Conservation (phyloP, 2,888 invertebrate species). For the Parnassius apollo region DNA sequence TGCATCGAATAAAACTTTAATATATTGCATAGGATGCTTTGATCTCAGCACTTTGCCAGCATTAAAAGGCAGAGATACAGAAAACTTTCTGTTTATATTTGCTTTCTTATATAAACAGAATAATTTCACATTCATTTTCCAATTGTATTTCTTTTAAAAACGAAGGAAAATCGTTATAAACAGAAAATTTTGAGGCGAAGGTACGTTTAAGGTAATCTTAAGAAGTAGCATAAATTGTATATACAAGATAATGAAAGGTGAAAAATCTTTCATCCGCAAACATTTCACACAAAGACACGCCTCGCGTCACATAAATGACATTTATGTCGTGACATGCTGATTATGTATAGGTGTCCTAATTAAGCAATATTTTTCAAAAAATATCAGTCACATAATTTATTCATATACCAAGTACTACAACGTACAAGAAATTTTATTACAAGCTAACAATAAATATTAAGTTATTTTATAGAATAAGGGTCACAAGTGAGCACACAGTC, state of each 20-base stretch:
- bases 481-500: too few relatives aligned
- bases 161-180: conserved; percentile 9
- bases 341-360: too few relatives aligned
- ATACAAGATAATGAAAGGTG: conserved; percentile 69
- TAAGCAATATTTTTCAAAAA: too few relatives aligned
- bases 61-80: conserved; percentile 62
- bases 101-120: conserved; percentile 22
- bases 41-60: conserved; percentile 73
- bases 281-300: conserved; percentile 67
- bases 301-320: conserved; percentile 63
- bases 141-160: conserved; percentile 6
- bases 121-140: conserved; percentile 22
- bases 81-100: conserved; percentile 44
- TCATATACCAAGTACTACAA: too few relatives aligned
- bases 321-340: conserved; percentile 43
- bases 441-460: too few relatives aligned
- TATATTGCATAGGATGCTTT: conserved; percentile 79
- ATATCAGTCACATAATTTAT: too few relatives aligned
- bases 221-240: conserved; percentile 71
- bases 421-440: too few relatives aligned
- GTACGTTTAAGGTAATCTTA: conserved; percentile 36
- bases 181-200: background rate
- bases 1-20: conserved; percentile 77
- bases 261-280: conserved; percentile 69
- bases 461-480: too few relatives aligned